These are phyloP conservation scores for Athalia rosae DNA, from an alignment of 2,888 invertebrate genomes.

Conservation along the genomic window DNA sequence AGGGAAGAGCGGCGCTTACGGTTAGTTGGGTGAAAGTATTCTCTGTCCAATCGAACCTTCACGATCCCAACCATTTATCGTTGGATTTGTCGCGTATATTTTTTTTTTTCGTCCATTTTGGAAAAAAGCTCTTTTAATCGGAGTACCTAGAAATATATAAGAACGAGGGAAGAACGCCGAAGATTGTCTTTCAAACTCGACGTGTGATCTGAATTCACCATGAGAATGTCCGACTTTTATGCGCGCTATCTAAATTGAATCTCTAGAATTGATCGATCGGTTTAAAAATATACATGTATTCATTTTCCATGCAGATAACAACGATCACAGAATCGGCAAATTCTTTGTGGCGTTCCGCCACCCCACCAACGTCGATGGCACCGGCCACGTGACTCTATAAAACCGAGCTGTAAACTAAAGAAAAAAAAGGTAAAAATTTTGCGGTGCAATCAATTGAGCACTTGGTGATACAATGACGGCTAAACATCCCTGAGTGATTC, in stretches of 20 bases:
- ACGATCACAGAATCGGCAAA: constrained; percentile 69
- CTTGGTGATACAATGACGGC: not conserved
- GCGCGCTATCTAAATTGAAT: not conserved
- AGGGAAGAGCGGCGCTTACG: no score
- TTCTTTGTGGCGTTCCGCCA: constrained; percentile 66
- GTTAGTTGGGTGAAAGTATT: no score
- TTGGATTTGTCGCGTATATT: not conserved
- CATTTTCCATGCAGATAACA: constrained; percentile 61
- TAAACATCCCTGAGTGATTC: no score
- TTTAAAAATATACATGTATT: not conserved
- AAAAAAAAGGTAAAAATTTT: not conserved
- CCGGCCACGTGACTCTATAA: constrained; percentile 68
- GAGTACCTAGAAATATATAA: not conserved
- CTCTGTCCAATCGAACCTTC: no score
- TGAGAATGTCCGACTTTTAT: constrained; percentile 10
- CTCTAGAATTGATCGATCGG: not conserved
- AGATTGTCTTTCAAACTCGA: constrained; percentile 13
- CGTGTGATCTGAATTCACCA: constrained; percentile 8
- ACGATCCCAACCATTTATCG: not conserved
- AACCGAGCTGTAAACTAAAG: constrained; percentile 51
- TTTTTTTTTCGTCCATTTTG: not conserved
- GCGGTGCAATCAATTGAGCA: constrained; percentile 3
- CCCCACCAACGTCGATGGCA: constrained; percentile 60
- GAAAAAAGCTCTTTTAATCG: not conserved
- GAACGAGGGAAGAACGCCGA: not conserved